Evolutionary conservation across 30 jellyfish, hydroid and myxozoan genomes (phyloP), one percentile per base, ranked within the genome.

Genomic region (Nemopilema nomurai): DNA sequence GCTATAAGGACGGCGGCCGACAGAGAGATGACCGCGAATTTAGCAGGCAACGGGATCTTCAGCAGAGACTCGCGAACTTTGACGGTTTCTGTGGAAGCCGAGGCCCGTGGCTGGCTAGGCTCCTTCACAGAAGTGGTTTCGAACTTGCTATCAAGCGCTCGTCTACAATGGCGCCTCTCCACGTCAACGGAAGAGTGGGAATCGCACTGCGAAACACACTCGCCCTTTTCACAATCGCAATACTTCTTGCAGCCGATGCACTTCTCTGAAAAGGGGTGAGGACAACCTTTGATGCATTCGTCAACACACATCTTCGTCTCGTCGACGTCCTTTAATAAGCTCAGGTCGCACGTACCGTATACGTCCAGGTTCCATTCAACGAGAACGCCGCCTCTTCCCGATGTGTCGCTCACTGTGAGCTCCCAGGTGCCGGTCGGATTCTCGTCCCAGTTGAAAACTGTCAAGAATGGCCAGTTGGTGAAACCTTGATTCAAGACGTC

Each of bases 381-480:
- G 18, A 94, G 90, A 22, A 66, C 82, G 1, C 96, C 96, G 18
- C 87, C 87, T 1, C 62, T 73, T 16, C 96, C 96, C 28, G 97
- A 84, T n/a, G 89, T 74, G 89, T 95, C 99, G n/a, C 64, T 77
- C 28, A 95, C 73, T 4, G 96, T 85, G 89, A 95, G 85, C 81
- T 86, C 96, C 99, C 99, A 95, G 9, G 82, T 86, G 26, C 99
- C 99, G 27, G 92, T 70, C 0, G 99, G 98, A 52, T 78, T 75
- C 83, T 95, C 99, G 62, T 85, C 99, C 99, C 99, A 94, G 74
- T 94, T 83, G 64, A 94, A 90, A 24, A 94, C 97, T 7, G 99
- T 94, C 13, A 94, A 83, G 70, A 94, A 94, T 17, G 95, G 89
- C 99, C 99, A 94, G 80, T 94, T 57, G 19, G 90, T 79, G 88